A percentile compares a stretch with the other conserved stretches of the same genome.
These are phyloP conservation scores for Aix galericulata DNA, from an alignment of 2,113 vertebrate genomes.

Conservation along the genomic window DNA sequence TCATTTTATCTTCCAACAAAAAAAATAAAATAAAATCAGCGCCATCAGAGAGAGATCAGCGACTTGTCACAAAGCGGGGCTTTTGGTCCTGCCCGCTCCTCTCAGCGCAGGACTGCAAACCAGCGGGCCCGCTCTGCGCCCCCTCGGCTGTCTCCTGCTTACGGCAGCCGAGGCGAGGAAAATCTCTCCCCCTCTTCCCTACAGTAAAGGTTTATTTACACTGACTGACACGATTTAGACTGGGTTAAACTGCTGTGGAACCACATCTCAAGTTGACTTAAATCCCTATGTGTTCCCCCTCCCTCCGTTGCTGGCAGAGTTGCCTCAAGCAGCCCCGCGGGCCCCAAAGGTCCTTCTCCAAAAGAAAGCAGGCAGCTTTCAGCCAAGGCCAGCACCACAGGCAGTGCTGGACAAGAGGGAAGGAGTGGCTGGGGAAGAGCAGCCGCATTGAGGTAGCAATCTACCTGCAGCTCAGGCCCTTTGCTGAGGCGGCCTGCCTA, in stretches of 20 bases:
- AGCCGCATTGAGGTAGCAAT: conserved; percentile 22
- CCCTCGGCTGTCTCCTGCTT: conserved; percentile 10
- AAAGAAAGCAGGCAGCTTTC: background rate
- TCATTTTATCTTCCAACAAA: conserved; percentile 12
- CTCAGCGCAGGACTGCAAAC: background rate
- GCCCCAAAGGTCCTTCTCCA: background rate
- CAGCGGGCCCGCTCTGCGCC: background rate
- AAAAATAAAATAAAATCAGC: background rate
- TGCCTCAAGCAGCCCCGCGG: background rate
- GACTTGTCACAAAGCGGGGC: background rate
- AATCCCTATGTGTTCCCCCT: background rate
- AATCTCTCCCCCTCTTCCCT: background rate
- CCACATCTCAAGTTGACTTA: background rate
- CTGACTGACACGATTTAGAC: conserved; percentile 36
- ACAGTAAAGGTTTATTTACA: conserved; percentile 44
- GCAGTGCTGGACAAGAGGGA: background rate
- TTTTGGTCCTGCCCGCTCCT: background rate
- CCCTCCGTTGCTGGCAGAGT: background rate
- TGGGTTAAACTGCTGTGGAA: background rate
- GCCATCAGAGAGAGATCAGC: background rate
- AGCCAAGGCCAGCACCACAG: background rate
- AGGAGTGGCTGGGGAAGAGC: background rate
- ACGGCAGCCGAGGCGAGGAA: background rate
- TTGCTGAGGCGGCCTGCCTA: background rate
- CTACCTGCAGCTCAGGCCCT: background rate